Percentiles rank a stretch among this genome's conserved stretches.
Conservation (phyloP, 2,797 vertebrate genomes). For the Enteromius radiatus region DNA sequence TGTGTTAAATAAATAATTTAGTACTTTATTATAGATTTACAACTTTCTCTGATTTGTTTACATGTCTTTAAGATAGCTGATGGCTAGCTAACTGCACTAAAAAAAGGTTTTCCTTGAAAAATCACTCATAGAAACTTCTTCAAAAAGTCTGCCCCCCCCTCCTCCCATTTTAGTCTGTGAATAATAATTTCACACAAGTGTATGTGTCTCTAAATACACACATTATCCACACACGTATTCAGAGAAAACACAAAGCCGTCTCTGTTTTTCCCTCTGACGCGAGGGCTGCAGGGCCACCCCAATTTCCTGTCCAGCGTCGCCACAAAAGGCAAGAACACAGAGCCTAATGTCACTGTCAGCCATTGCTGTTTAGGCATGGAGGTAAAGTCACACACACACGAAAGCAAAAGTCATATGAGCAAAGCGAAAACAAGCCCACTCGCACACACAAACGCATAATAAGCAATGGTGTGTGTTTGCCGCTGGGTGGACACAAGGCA, state of each 20-base stretch:
- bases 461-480: constrained; percentile 51
- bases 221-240: constrained; percentile 42
- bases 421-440: constrained; percentile 51
- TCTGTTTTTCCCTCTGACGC: constrained; percentile 78
- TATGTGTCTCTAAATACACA: constrained; percentile 28
- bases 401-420: constrained; percentile 54
- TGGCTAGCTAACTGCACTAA: not conserved
- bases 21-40: not conserved
- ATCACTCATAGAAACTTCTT: not conserved
- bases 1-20: not conserved
- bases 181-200: constrained; percentile 31
- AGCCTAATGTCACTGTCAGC: constrained; percentile 68
- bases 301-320: constrained; percentile 75
- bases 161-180: not conserved
- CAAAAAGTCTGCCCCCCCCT: not conserved
- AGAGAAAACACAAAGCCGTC: constrained; percentile 76
- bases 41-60: not conserved
- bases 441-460: constrained; percentile 59
- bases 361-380: constrained; percentile 66
- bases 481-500: constrained; percentile 61
- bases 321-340: constrained; percentile 77
- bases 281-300: constrained; percentile 71
- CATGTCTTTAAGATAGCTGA: not conserved
- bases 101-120: not conserved
- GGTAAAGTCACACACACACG: constrained; percentile 61